Conservation (phyloP, 2,888 invertebrate species). For the Drosophila antonietae region DNA sequence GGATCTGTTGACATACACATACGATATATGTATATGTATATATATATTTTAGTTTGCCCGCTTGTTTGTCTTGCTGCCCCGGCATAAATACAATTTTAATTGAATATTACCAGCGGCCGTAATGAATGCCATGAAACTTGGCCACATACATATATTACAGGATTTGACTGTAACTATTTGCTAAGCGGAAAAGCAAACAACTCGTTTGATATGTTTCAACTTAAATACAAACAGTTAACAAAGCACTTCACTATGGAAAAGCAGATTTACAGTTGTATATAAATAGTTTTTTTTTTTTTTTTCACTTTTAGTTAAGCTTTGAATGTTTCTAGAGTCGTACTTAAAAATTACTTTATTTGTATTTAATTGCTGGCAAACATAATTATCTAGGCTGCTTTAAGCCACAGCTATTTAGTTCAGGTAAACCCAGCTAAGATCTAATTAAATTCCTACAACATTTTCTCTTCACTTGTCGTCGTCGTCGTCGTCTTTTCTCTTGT, state of each 20-base stretch:
- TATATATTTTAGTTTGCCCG: slow-evolving; percentile 24
- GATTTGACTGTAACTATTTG: slow-evolving; percentile 31
- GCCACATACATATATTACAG: slow-evolving; percentile 13
- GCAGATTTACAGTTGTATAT: neutral
- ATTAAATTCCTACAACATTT: slow-evolving; percentile 55
- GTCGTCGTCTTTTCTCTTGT: neutral
- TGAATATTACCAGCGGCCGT: slow-evolving; percentile 47
- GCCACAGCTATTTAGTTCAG: slow-evolving; percentile 27
- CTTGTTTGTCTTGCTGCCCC: slow-evolving; percentile 57
- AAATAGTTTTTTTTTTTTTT: neutral
- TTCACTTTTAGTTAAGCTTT: neutral
- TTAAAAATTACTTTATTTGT: neutral
- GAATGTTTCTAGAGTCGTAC: neutral
- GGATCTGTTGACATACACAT: slow-evolving; percentile 13
- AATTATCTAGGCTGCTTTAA: slow-evolving; percentile 7
- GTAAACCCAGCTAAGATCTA: slow-evolving; percentile 35
- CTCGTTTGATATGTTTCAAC: slow-evolving; percentile 6
- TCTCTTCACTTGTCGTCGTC: slow-evolving; percentile 13
- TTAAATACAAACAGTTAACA: neutral
- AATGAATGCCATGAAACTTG: slow-evolving; percentile 38
- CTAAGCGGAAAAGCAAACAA: slow-evolving; percentile 24
- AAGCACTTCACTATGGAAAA: neutral
- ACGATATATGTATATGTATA: neutral
- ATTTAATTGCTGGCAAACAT: slow-evolving; percentile 11
- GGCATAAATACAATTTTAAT: slow-evolving; percentile 65